phyloP scores from a whole-genome alignment of 2,888 invertebrate genomes.

The Chymomyza fuscimana region DNA sequence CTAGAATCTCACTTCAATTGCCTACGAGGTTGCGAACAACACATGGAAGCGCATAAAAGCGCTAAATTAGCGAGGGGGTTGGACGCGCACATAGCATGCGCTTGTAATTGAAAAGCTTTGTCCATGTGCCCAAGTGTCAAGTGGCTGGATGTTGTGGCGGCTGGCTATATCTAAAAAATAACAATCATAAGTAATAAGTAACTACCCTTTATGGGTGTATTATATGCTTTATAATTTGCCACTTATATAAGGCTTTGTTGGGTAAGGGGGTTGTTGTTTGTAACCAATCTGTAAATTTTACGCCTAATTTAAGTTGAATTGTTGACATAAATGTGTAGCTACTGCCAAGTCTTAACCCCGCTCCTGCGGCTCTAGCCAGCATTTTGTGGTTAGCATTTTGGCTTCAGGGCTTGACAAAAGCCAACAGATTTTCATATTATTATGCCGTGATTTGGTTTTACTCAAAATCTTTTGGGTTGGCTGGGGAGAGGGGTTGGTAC shows the following conservation, averaged over 20 bases:
- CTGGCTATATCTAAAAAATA: constrained; percentile 18
- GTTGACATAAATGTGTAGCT: constrained; percentile 62
- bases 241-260: constrained; percentile 9
- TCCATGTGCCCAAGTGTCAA: constrained; percentile 36
- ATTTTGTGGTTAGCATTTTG: constrained; percentile 2
- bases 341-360: background rate
- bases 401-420: constrained; percentile 50
- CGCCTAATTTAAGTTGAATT: constrained; percentile 78
- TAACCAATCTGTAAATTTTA: constrained; percentile 75
- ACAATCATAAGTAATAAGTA: constrained; percentile 11
- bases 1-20: constrained; percentile 50
- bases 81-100: background rate
- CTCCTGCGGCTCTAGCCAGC: background rate
- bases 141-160: constrained; percentile 20
- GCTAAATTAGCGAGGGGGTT: constrained; percentile 55
- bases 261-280: constrained; percentile 38
- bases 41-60: constrained; percentile 52
- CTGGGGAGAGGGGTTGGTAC: constrained; percentile 5
- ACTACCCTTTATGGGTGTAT: background rate
- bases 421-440: constrained; percentile 72
- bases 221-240: background rate
- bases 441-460: constrained; percentile 54
- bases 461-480: background rate
- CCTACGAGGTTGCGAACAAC: constrained; percentile 7
- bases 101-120: constrained; percentile 9